Percentiles rank a stretch among this genome's conserved stretches.
Conservation (phyloP, 2,888 invertebrate species). For the Iphiclides podalirius region DNA sequence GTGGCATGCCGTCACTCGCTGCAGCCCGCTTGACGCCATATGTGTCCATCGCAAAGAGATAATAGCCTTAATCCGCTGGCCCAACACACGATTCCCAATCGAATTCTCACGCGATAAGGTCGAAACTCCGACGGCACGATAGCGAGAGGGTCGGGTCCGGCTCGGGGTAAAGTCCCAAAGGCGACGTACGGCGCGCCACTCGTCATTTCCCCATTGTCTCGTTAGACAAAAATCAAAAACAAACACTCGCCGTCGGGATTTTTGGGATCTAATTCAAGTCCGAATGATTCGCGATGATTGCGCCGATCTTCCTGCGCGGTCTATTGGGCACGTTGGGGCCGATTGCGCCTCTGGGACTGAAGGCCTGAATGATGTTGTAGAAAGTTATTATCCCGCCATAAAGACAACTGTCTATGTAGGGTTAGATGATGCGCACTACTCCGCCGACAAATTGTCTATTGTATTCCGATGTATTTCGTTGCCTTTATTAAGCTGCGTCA, state of each 20-base stretch:
- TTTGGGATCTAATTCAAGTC: conserved; percentile 71
- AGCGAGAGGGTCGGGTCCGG: conserved; percentile 51
- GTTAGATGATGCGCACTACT: conserved; percentile 5
- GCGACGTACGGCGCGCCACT: conserved; percentile 70
- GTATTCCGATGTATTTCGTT: conserved; percentile 21
- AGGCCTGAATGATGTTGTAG: conserved; percentile 40
- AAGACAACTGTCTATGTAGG: conserved; percentile 29
- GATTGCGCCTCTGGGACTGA: conserved; percentile 59
- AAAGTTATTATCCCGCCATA: conserved; percentile 38
- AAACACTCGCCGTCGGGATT: conserved; percentile 72
- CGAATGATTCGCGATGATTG: conserved; percentile 68
- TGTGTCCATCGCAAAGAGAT: conserved; percentile 48
- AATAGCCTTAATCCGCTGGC: conserved; percentile 45
- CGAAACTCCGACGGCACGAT: conserved; percentile 38
- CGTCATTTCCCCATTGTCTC: conserved; percentile 81
- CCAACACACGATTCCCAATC: conserved; percentile 43
- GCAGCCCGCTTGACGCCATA: conserved; percentile 77
- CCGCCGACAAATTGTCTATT: conserved; percentile 4
- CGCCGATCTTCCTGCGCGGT: conserved; percentile 44
- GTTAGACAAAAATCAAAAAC: conserved; percentile 80
- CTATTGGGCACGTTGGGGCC: conserved; percentile 51
- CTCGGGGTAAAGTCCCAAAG: conserved; percentile 74
- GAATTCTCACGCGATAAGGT: conserved; percentile 46
- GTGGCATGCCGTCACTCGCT: conserved; percentile 72
- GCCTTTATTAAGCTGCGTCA: neutral